Evolutionary conservation across 2,113 vertebrate genomes (phyloP).

Genomic region (Martes martes): DNA sequence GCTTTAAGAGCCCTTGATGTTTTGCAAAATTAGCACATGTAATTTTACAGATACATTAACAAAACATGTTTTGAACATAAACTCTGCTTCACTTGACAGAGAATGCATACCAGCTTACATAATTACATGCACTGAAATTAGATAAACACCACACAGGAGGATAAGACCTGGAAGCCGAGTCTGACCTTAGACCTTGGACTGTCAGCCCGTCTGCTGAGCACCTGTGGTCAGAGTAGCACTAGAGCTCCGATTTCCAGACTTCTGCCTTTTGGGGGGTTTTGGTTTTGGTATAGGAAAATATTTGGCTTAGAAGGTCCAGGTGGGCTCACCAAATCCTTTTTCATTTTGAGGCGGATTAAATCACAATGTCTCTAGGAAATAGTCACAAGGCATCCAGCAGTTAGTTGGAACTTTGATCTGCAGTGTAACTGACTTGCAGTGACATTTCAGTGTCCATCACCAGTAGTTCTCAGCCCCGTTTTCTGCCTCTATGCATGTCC

Average conservation of each 20-base stretch:
- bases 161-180: background rate
- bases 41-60: background rate
- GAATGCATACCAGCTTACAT: background rate
- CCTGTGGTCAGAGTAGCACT: too few relatives aligned
- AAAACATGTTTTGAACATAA: background rate
- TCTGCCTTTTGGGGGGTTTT: background rate
- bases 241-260: background rate
- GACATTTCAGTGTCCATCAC: accelerated
- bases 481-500: background rate
- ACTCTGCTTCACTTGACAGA: background rate
- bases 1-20: background rate
- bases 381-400: background rate
- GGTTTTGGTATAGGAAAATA: background rate
- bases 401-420: too few relatives aligned
- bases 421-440: background rate
- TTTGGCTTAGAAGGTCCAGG: background rate
- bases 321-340: background rate
- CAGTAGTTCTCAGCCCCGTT: background rate
- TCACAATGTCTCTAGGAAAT: background rate
- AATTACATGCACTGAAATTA: background rate
- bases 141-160: background rate
- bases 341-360: background rate
- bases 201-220: background rate
- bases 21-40: background rate
- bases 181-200: background rate